These are phyloP conservation scores for Brachionus manjavacas DNA, from an alignment of 1,140 invertebrate genomes.

Conservation along the genomic window DNA sequence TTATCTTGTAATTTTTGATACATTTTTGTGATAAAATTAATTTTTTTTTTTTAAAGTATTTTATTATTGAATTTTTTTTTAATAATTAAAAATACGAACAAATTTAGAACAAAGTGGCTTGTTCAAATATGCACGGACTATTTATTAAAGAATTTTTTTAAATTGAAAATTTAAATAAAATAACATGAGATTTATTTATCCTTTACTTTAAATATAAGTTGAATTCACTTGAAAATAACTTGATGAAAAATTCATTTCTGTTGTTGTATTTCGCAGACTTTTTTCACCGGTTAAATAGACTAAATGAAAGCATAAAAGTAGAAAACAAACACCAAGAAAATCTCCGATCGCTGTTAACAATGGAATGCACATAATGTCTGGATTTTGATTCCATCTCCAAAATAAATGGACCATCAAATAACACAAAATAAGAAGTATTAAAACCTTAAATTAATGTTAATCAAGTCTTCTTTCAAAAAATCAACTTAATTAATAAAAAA, in stretches of 20 bases:
- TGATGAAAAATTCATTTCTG: not conserved
- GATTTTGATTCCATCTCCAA: slow-evolving; percentile 79
- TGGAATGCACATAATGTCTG: slow-evolving; percentile 89
- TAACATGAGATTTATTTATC: too few relatives aligned
- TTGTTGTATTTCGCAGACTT: not conserved
- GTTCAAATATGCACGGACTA: too few relatives aligned
- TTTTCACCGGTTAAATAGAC: slow-evolving; percentile 15
- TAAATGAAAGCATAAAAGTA: slow-evolving; percentile 26
- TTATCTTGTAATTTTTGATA: too few relatives aligned
- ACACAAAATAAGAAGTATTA: slow-evolving; percentile 62
- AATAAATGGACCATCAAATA: slow-evolving; percentile 77
- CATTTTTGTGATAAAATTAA: too few relatives aligned
- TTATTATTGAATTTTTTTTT: too few relatives aligned
- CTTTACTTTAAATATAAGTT: not conserved
- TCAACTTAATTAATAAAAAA: too few relatives aligned
- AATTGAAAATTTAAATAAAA: too few relatives aligned
- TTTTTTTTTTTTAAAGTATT: too few relatives aligned
- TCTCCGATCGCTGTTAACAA: slow-evolving; percentile 90
- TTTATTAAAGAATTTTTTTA: too few relatives aligned
- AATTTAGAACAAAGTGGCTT: too few relatives aligned
- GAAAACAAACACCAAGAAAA: slow-evolving; percentile 71
- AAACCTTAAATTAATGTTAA: slow-evolving; percentile 65
- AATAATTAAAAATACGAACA: too few relatives aligned
- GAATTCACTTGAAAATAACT: not conserved
- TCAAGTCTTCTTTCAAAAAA: too few relatives aligned